Evolutionary conservation across 1,140 invertebrate genomes (phyloP).

Genomic region (Wiebesia pumilae): DNA sequence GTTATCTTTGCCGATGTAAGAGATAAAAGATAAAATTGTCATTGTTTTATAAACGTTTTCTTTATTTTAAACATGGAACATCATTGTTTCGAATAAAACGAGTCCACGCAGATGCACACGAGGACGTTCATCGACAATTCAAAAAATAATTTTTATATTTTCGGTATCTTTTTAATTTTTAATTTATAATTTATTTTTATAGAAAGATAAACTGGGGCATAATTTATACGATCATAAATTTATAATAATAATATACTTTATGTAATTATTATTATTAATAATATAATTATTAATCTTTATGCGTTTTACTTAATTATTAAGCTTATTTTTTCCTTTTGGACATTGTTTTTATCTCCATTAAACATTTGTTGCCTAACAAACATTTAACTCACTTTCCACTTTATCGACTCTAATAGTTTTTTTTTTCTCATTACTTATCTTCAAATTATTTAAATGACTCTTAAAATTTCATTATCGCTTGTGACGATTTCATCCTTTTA

Average conservation of each 20-base stretch:
- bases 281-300: constrained; percentile 49
- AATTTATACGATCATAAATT: constrained; percentile 59
- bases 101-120: constrained; percentile 22
- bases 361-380: constrained; percentile 30
- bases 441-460: constrained; percentile 50
- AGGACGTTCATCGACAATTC: constrained; percentile 63
- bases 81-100: neutral
- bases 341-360: constrained; percentile 47
- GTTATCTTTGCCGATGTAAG: too few species aligned
- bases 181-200: constrained; percentile 63
- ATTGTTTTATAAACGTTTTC: too few species aligned
- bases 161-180: constrained; percentile 52
- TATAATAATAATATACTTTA: constrained; percentile 58
- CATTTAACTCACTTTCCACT: constrained; percentile 18
- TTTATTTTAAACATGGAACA: neutral
- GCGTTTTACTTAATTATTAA: constrained; percentile 41
- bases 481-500: constrained; percentile 23
- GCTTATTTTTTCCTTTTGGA: constrained; percentile 47
- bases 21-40: too few species aligned
- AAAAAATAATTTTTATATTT: constrained; percentile 67
- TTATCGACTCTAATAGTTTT: constrained; percentile 34
- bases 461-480: constrained; percentile 57
- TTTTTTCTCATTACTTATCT: constrained; percentile 10
- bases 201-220: constrained; percentile 68
- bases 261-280: constrained; percentile 38